A percentile compares a stretch with the other conserved stretches of the same genome.
Evolutionary conservation across 2,888 invertebrate species (phyloP).

Genomic region (Timema cristinae): DNA sequence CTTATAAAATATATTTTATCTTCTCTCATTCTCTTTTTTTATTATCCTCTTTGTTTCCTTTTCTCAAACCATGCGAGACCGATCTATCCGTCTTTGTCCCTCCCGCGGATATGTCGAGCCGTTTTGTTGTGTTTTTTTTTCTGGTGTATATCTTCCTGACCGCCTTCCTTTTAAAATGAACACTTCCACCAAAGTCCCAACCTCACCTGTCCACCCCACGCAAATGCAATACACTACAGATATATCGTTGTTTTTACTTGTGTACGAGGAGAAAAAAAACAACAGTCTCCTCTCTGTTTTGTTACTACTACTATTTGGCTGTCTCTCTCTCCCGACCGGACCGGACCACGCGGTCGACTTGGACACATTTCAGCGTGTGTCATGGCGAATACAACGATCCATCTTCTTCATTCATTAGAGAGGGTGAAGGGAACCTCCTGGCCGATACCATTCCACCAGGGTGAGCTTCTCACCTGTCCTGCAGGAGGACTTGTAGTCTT

Average conservation of each 20-base stretch:
- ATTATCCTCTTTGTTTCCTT: slow-evolving; percentile 19
- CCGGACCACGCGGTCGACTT: neutral
- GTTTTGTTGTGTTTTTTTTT: neutral
- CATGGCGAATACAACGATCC: slow-evolving; percentile 25
- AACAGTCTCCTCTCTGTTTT: no score
- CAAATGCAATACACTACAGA: slow-evolving; percentile 14
- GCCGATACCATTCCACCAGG: neutral
- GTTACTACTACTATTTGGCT: no score
- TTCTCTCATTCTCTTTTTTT: slow-evolving; percentile 24
- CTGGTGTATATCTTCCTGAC: no score
- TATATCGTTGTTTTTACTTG: slow-evolving; percentile 9
- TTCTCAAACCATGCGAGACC: slow-evolving; percentile 17
- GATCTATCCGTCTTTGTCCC: slow-evolving; percentile 17
- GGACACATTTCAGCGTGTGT: slow-evolving; percentile 20
- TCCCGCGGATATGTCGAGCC: slow-evolving; percentile 11
- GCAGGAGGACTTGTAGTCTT: no score
- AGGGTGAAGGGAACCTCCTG: slow-evolving; percentile 14
- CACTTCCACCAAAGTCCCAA: slow-evolving; percentile 7
- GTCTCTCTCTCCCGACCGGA: neutral
- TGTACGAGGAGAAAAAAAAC: neutral
- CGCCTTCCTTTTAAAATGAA: no score
- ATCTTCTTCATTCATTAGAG: slow-evolving; percentile 27
- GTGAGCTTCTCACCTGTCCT: no score
- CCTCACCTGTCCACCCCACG: slow-evolving; percentile 17
- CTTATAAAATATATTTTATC: slow-evolving; percentile 24